Evolutionary conservation across 2,797 vertebrate genomes (phyloP).

Genomic region (Sebastes ruberrimus): DNA sequence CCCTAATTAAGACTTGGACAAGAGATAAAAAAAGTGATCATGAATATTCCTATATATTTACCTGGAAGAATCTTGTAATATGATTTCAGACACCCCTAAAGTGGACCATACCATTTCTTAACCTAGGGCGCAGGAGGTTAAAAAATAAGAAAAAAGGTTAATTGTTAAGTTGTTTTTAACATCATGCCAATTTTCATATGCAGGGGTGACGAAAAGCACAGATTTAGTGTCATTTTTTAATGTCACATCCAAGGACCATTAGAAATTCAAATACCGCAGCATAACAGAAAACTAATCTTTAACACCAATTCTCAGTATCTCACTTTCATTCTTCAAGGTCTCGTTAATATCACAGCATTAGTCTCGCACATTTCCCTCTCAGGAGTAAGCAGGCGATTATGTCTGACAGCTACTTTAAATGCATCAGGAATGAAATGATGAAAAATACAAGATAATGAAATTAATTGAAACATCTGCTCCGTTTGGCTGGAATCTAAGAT

Average conservation of each 20-base stretch:
- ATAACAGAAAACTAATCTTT: background rate
- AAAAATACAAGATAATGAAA: background rate
- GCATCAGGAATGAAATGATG: background rate
- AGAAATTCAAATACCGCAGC: background rate
- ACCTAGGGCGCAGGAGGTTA: too few relatives aligned
- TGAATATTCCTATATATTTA: too few relatives aligned
- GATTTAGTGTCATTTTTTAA: background rate
- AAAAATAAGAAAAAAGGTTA: background rate
- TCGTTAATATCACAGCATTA: background rate
- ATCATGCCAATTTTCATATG: background rate
- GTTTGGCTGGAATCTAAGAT: background rate
- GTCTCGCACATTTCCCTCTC: background rate
- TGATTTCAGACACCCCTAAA: too few relatives aligned
- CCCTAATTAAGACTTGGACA: too few relatives aligned
- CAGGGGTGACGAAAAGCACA: background rate
- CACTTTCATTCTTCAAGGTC: background rate
- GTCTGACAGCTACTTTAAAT: background rate
- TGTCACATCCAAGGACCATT: background rate
- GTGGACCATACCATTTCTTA: too few relatives aligned
- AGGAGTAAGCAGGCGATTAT: background rate
- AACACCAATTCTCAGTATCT: background rate
- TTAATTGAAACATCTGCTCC: background rate
- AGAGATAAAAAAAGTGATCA: too few relatives aligned
- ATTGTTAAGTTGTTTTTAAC: background rate
- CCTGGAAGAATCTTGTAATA: too few relatives aligned